phyloP scores from a whole-genome alignment of 2,888 invertebrate genomes.

The Petrolisthes cinctipes region DNA sequence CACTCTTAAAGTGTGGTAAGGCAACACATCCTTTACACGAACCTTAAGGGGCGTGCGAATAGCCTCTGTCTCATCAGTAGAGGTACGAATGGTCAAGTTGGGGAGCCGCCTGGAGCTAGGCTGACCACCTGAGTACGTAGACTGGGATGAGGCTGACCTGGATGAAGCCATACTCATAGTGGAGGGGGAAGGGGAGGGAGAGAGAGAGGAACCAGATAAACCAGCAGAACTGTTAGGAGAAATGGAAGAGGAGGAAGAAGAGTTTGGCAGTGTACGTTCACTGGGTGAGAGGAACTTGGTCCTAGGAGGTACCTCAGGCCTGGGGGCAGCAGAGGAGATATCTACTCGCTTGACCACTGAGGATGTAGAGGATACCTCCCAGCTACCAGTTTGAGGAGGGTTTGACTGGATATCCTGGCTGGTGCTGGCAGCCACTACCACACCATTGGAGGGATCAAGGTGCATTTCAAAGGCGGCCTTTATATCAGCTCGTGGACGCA shows the following conservation, averaged over 20 bases:
- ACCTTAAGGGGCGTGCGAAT: conserved; percentile 60
- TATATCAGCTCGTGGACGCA: conserved; percentile 54
- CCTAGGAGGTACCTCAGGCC: conserved; percentile 65
- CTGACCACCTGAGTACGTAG: conserved; percentile 5
- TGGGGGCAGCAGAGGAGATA: conserved; percentile 15
- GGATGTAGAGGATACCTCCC: not conserved
- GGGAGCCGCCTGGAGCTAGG: conserved; percentile 25
- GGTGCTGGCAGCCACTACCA: conserved; percentile 15
- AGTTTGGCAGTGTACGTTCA: conserved; percentile 52
- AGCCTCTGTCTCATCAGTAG: conserved; percentile 44
- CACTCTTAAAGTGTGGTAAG: not conserved
- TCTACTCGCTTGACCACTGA: not conserved
- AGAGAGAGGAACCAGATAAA: not conserved
- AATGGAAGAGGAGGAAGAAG: conserved; percentile 7
- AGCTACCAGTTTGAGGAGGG: not conserved
- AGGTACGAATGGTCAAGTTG: conserved; percentile 46
- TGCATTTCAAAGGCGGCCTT: conserved; percentile 59
- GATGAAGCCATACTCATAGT: conserved; percentile 12
- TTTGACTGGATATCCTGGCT: conserved; percentile 3
- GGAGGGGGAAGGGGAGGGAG: conserved; percentile 37
- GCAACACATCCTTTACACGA: not conserved
- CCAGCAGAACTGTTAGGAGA: conserved; percentile 20
- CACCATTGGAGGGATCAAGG: conserved; percentile 40
- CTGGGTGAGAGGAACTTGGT: conserved; percentile 64
- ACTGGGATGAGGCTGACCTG: conserved; percentile 20